Evolutionary conservation across 2,888 invertebrate genomes (phyloP).

Genomic region (Podabrus alpinus): DNA sequence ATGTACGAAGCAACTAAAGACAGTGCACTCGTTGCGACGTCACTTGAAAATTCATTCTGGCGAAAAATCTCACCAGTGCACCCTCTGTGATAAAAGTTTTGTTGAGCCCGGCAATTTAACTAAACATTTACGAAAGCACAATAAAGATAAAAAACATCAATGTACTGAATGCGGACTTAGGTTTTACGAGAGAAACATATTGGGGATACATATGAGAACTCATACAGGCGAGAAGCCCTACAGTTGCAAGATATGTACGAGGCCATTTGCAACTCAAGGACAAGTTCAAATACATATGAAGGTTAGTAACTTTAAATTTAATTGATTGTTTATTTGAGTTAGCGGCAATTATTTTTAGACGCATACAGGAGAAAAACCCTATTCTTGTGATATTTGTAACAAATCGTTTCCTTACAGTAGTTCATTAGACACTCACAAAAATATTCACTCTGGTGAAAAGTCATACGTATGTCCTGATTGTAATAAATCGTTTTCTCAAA

Average conservation of each 20-base stretch:
- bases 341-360: slow-evolving; percentile 31
- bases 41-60: slow-evolving; percentile 33
- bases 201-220: slow-evolving; percentile 41
- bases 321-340: neutral
- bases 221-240: slow-evolving; percentile 45
- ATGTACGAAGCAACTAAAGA: slow-evolving; percentile 27
- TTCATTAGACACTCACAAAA: slow-evolving; percentile 42
- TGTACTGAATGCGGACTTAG: slow-evolving; percentile 42
- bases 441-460: slow-evolving; percentile 39
- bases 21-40: slow-evolving; percentile 28
- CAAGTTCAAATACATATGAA: slow-evolving; percentile 43
- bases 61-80: slow-evolving; percentile 31
- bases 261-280: slow-evolving; percentile 39
- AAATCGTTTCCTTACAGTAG: slow-evolving; percentile 42
- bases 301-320: slow-evolving; percentile 21
- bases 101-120: slow-evolving; percentile 39
- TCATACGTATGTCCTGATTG: slow-evolving; percentile 40
- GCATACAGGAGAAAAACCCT: slow-evolving; percentile 41
- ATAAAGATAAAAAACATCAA: slow-evolving; percentile 41
- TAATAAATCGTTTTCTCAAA: slow-evolving; percentile 40
- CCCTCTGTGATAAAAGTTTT: slow-evolving; percentile 37
- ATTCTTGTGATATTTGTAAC: slow-evolving; percentile 40
- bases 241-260: slow-evolving; percentile 38
- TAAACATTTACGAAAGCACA: slow-evolving; percentile 41
- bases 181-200: slow-evolving; percentile 44